Evolutionary conservation across 23 tunicate genomes (phyloP).

Genomic region (Oikopleura albicans): DNA sequence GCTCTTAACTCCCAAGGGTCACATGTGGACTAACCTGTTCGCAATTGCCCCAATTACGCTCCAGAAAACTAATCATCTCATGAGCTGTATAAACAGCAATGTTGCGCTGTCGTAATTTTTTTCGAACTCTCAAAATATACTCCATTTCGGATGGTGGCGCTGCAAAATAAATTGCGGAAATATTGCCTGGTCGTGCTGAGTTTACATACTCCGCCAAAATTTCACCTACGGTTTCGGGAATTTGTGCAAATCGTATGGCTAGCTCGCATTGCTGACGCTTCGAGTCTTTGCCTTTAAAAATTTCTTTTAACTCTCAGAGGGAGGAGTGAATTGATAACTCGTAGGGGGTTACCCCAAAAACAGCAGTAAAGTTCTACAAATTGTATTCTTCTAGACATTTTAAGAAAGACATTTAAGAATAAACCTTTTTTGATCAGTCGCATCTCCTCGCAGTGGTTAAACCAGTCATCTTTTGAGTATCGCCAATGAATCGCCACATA

Average conservation of each 20-base stretch:
- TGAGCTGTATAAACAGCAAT: neutral
- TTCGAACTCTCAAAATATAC: neutral
- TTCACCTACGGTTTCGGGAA: neutral
- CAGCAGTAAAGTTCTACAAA: too few relatives aligned
- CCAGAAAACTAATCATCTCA: conserved; percentile 3
- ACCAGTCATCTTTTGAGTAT: conserved; percentile 3
- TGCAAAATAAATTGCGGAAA: conserved; percentile 2
- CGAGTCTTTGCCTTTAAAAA: neutral
- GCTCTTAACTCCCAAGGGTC: neutral
- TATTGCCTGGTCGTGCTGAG: neutral
- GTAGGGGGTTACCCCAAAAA: too few relatives aligned
- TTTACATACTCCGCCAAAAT: neutral
- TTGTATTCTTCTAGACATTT: too few relatives aligned
- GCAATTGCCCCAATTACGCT: neutral
- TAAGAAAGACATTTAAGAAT: too few relatives aligned
- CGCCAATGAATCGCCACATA: conserved; percentile 16
- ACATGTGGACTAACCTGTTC: neutral
- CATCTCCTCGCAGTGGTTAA: neutral
- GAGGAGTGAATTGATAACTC: too few relatives aligned
- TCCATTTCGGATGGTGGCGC: neutral
- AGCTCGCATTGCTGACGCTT: neutral
- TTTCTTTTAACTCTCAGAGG: too few relatives aligned
- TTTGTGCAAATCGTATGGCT: neutral
- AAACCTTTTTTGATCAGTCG: neutral
- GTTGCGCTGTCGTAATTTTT: neutral